Evolutionary conservation across 2,888 invertebrate genomes (phyloP).

Genomic region (Tubulanus polymorphus): DNA sequence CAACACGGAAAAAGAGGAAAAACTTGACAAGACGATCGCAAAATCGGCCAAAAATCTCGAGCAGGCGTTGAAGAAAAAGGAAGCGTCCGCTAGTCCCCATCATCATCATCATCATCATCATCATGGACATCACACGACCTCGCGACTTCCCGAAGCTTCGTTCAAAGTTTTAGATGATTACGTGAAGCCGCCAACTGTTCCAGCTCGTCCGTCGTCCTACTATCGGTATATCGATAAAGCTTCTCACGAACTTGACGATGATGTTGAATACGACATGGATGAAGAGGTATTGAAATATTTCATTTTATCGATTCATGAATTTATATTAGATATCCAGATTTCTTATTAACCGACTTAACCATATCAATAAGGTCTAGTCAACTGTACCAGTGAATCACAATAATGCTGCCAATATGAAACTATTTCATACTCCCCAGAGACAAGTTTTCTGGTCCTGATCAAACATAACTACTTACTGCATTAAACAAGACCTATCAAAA

Average conservation of each 20-base stretch:
- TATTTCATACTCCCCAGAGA: no score
- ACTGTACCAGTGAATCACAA: no score
- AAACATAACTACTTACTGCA: no score
- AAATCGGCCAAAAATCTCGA: constrained; percentile 23
- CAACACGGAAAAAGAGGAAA: constrained; percentile 49
- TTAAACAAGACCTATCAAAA: no score
- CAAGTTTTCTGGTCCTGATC: no score
- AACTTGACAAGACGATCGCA: constrained; percentile 35
- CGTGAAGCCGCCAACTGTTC: constrained; percentile 72
- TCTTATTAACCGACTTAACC: no score
- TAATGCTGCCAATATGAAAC: no score
- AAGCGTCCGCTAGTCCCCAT: constrained; percentile 15
- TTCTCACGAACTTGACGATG: constrained; percentile 88
- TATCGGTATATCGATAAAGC: constrained; percentile 88
- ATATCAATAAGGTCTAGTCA: no score
- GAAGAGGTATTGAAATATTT: constrained; percentile 69
- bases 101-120: no score
- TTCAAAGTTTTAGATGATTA: constrained; percentile 70
- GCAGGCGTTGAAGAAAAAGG: constrained; percentile 30
- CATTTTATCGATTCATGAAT: not conserved
- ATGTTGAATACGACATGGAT: constrained; percentile 93
- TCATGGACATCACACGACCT: constrained; percentile 15
- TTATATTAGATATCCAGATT: no score
- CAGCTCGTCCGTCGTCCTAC: constrained; percentile 80
- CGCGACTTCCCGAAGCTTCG: constrained; percentile 67